Conservation (phyloP, 2,113 vertebrate genomes). For the Mesocricetus auratus region DNA sequence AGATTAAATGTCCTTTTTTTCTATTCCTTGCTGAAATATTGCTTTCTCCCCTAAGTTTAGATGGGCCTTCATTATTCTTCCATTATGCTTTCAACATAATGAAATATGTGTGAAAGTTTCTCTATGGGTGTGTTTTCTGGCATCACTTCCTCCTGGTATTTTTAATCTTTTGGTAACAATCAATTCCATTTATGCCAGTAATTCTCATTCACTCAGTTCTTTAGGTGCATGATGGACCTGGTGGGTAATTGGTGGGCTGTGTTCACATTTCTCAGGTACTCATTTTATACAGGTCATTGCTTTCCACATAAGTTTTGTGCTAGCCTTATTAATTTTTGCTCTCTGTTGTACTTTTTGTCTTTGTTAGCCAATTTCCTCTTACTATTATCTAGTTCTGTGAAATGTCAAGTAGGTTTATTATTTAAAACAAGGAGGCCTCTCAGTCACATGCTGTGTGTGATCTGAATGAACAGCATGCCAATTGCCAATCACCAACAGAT, state of each 20-base stretch:
- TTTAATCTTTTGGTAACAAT: not conserved
- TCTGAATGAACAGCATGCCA: not conserved
- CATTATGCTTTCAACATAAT: not conserved
- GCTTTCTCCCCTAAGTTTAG: not conserved
- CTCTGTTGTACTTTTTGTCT: not conserved
- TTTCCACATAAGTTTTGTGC: not conserved
- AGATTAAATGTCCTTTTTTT: not conserved
- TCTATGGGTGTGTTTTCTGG: not conserved
- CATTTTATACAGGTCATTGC: not conserved
- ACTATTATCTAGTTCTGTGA: not conserved
- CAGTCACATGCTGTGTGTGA: not conserved
- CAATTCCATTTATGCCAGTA: not conserved
- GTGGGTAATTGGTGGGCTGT: not conserved
- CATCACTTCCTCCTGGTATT: not conserved
- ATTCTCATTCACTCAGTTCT: not conserved
- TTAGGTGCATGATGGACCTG: accelerated
- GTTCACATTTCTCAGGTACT: not conserved
- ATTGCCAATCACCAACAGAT: not conserved
- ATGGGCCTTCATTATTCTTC: not conserved
- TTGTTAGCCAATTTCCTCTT: conserved; percentile 9
- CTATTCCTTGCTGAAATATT: not conserved
- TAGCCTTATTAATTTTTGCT: not conserved
- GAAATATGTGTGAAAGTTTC: not conserved
- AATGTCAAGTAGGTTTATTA: not conserved
- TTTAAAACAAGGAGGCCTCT: not conserved